Conservation (phyloP, 2,888 invertebrate genomes). For the Agrochola lychnidis region DNA sequence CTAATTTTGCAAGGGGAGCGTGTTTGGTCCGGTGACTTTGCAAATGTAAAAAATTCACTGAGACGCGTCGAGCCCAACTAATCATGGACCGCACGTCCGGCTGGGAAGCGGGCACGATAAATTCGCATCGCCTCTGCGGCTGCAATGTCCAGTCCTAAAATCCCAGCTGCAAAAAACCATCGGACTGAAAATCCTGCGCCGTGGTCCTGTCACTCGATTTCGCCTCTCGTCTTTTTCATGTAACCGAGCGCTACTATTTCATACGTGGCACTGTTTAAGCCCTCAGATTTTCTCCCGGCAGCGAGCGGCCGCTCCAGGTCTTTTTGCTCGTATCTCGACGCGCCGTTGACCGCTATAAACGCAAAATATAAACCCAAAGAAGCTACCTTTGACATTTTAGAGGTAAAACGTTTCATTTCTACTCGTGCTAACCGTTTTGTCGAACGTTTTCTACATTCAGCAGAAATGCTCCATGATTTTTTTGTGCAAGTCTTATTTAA, state of each 20-base stretch:
- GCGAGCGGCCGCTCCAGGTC: constrained; percentile 82
- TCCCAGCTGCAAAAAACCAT: constrained; percentile 87
- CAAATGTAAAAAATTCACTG: constrained; percentile 76
- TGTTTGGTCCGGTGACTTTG: constrained; percentile 39
- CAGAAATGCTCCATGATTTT: constrained; percentile 72
- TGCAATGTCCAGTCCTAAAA: constrained; percentile 84
- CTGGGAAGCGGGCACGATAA: constrained; percentile 81
- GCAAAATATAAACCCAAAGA: constrained; percentile 90
- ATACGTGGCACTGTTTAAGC: constrained; percentile 90
- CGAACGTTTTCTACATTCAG: constrained; percentile 78
- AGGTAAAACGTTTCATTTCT: constrained; percentile 87
- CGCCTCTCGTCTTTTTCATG: constrained; percentile 90
- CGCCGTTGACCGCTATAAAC: constrained; percentile 89
- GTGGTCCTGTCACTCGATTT: constrained; percentile 90
- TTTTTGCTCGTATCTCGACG: constrained; percentile 87
- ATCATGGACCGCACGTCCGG: constrained; percentile 83
- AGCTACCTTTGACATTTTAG: constrained; percentile 89
- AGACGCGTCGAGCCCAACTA: constrained; percentile 79
- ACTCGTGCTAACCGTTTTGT: constrained; percentile 82
- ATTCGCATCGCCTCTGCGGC: constrained; percentile 83
- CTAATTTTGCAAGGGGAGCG: constrained; percentile 47
- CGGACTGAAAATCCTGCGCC: constrained; percentile 87
- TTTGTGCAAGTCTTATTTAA: constrained; percentile 53
- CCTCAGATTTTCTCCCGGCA: constrained; percentile 89
- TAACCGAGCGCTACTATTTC: constrained; percentile 90